These are phyloP conservation scores for Seriola aureovittata DNA, from an alignment of 2,113 vertebrate species.

Conservation along the genomic window DNA sequence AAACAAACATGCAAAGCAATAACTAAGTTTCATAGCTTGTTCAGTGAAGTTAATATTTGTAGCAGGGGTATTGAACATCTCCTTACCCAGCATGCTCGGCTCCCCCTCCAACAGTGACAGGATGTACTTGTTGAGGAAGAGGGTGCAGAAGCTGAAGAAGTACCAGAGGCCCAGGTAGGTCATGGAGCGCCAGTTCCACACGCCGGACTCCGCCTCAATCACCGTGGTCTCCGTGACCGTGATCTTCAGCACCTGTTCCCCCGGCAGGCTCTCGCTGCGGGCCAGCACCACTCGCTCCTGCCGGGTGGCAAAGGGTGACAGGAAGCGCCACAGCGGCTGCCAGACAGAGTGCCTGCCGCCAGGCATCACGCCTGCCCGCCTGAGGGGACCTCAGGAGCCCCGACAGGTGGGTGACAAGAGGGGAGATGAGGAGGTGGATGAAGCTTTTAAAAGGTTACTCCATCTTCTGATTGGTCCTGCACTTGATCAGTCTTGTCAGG, in stretches of 20 bases:
- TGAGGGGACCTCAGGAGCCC: constrained; percentile 13
- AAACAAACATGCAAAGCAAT: no score
- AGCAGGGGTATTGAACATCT: not conserved
- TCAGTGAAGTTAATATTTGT: not conserved
- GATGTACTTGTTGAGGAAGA: constrained; percentile 98
- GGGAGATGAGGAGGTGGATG: not conserved
- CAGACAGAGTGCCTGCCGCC: constrained; percentile 66
- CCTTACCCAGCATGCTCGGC: constrained; percentile 94
- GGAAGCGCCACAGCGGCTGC: constrained; percentile 70
- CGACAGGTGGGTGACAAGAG: constrained; percentile 9
- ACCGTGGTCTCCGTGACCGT: constrained; percentile 95
- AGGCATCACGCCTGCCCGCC: constrained; percentile 55
- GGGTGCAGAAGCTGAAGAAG: constrained; percentile 98
- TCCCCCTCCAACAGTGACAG: constrained; percentile 94
- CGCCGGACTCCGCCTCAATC: constrained; percentile 92
- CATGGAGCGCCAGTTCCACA: constrained; percentile 89
- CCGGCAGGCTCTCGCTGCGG: constrained; percentile 86
- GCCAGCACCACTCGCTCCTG: constrained; percentile 88
- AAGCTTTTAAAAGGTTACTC: constrained; percentile 22
- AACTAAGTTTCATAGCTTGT: not conserved
- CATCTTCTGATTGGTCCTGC: constrained; percentile 47
- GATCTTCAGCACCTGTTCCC: constrained; percentile 91
- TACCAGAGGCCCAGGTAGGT: constrained; percentile 92
- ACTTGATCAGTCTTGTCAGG: not conserved
- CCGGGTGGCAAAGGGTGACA: constrained; percentile 79